These are phyloP conservation scores for Sebastes schlegelii DNA, from an alignment of 2,113 vertebrate species.

Conservation along the genomic window DNA sequence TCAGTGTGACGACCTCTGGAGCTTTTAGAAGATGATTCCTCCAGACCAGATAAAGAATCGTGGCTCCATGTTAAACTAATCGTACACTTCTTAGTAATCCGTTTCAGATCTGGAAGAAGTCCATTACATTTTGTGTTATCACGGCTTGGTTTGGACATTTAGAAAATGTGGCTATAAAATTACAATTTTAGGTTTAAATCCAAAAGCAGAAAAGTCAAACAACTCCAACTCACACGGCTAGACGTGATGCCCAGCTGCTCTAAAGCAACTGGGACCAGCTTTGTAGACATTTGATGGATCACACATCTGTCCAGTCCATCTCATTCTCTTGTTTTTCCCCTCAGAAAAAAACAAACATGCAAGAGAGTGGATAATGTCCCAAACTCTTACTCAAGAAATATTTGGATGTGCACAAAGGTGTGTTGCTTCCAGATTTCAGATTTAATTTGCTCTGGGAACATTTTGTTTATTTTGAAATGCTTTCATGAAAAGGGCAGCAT, in stretches of 20 bases:
- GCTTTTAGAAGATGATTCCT: background rate
- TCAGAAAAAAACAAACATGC: slow-evolving; percentile 2
- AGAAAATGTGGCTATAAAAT: background rate
- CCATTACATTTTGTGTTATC: too few species aligned
- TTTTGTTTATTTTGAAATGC: slow-evolving; percentile 32
- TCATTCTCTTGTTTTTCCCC: background rate
- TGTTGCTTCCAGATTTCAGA: slow-evolving; percentile 62
- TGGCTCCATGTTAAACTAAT: too few species aligned
- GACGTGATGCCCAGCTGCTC: background rate
- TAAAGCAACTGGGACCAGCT: background rate
- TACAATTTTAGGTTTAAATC: background rate
- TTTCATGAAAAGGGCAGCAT: slow-evolving; percentile 14
- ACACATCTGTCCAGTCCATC: slow-evolving; percentile 7
- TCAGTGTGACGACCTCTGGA: background rate
- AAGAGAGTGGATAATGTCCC: background rate
- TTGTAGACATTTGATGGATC: background rate
- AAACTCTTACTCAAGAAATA: background rate
- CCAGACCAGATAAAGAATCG: slow-evolving; percentile 7
- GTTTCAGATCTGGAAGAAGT: background rate
- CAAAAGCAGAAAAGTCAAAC: too few species aligned
- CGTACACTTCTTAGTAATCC: too few species aligned
- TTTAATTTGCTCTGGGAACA: slow-evolving; percentile 50
- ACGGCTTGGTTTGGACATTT: background rate
- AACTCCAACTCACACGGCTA: background rate
- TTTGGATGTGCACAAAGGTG: slow-evolving; percentile 17